A percentile compares a stretch with the other conserved stretches of the same genome.
phyloP scores from a whole-genome alignment of 1,140 invertebrate genomes.

The Heliothis subflexa region DNA sequence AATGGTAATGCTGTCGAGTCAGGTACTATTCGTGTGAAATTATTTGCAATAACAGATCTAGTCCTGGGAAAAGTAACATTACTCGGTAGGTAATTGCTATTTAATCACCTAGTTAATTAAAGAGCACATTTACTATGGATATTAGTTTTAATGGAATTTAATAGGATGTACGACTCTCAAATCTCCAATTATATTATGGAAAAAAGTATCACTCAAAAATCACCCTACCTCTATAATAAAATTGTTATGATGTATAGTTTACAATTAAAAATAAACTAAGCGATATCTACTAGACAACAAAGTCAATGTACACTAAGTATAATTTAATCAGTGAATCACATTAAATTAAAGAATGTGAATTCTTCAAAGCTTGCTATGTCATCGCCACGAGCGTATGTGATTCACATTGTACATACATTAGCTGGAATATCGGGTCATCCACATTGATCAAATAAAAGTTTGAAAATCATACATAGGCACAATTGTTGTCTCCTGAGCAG shows the following conservation, averaged over 20 bases:
- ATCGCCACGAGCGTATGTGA: slow-evolving; percentile 43
- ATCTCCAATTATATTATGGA: too few relatives aligned
- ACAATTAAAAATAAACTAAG: too few relatives aligned
- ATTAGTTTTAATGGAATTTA: too few relatives aligned
- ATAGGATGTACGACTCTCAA: too few relatives aligned
- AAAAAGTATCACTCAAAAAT: too few relatives aligned
- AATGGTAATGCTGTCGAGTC: background rate
- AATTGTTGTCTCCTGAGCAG: background rate
- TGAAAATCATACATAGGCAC: background rate
- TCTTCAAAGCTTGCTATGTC: slow-evolving; percentile 44
- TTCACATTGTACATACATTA: slow-evolving; percentile 27
- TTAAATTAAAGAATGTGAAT: slow-evolving; percentile 49
- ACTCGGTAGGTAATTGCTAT: too few relatives aligned
- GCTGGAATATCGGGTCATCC: slow-evolving; percentile 3
- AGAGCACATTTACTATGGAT: too few relatives aligned
- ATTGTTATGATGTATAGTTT: too few relatives aligned
- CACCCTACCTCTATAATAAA: too few relatives aligned
- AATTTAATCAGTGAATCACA: slow-evolving; percentile 55
- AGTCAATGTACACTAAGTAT: slow-evolving; percentile 38
- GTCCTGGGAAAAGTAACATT: too few relatives aligned
- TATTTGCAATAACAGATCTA: too few relatives aligned
- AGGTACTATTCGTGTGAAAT: background rate
- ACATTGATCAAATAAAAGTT: background rate
- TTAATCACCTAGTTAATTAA: too few relatives aligned
- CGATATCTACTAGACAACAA: background rate